These are phyloP conservation scores for Coturnix japonica DNA, from an alignment of 2,113 vertebrate genomes.

Conservation along the genomic window DNA sequence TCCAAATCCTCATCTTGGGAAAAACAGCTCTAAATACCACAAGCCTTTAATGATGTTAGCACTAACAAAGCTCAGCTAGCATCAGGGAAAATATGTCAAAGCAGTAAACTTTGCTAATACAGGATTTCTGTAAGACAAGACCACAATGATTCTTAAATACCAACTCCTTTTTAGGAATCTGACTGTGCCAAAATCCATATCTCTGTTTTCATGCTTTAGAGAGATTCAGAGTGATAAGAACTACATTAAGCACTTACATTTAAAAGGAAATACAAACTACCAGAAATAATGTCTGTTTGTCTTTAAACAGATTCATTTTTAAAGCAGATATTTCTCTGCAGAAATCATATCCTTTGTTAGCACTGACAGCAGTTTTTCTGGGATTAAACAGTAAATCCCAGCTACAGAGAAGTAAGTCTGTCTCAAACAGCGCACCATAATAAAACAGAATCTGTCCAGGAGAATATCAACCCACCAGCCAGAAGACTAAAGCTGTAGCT, in stretches of 20 bases:
- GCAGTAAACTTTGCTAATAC: background rate
- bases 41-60: background rate
- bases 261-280: slow-evolving; percentile 26
- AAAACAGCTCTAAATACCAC: background rate
- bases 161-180: background rate
- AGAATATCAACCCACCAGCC: background rate
- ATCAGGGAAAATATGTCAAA: background rate
- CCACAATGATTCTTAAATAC: background rate
- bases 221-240: background rate
- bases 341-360: background rate
- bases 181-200: background rate
- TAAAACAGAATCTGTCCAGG: background rate
- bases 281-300: background rate
- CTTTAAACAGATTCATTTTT: slow-evolving; percentile 15
- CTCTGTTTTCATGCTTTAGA: background rate
- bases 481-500: background rate
- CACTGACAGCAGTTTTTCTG: background rate
- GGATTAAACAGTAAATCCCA: slow-evolving; percentile 10
- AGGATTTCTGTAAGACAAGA: background rate
- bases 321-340: background rate
- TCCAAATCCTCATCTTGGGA: background rate
- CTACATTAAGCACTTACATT: background rate
- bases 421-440: background rate
- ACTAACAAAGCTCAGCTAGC: background rate
- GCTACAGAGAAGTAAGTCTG: background rate